Evolutionary conservation across 2,797 vertebrate genomes (phyloP).

Genomic region (Apodemus agrarius): DNA sequence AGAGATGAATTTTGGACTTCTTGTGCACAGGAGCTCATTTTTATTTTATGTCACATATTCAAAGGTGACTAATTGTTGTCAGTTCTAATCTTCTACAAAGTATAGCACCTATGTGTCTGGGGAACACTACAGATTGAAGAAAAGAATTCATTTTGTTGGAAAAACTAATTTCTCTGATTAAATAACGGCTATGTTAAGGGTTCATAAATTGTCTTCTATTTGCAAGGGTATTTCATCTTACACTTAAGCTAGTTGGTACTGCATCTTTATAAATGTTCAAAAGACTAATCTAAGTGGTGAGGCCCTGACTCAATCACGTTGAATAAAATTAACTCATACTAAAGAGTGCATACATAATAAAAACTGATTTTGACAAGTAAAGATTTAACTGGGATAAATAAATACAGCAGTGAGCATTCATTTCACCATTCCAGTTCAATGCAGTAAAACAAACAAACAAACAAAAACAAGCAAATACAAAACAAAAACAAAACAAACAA

Average conservation of each 20-base stretch:
- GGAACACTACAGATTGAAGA: conserved; percentile 77
- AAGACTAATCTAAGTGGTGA: background rate
- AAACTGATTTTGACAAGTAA: conserved; percentile 18
- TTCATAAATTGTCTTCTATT: conserved; percentile 75
- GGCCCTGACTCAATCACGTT: background rate
- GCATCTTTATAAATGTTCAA: background rate
- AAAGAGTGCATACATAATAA: background rate
- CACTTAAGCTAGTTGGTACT: conserved; percentile 18
- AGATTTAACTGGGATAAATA: background rate
- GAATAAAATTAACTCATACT: background rate
- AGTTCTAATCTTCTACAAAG: conserved; percentile 86
- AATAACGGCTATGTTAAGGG: conserved; percentile 68
- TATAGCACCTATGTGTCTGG: conserved; percentile 80
- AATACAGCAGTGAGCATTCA: background rate
- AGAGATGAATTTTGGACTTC: conserved; percentile 93
- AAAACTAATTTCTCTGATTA: conserved; percentile 79
- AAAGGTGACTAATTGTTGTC: conserved; percentile 89
- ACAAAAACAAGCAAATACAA: background rate
- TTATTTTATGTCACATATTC: conserved; percentile 92
- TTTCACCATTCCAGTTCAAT: background rate
- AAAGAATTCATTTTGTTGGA: conserved; percentile 73
- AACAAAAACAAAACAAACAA: background rate
- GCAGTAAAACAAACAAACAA: too few relatives aligned
- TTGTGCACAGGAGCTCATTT: conserved; percentile 88
- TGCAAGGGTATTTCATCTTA: conserved; percentile 61